These are phyloP conservation scores for Sphaeridia pumilis DNA, from an alignment of 2,888 invertebrate species.

Conservation along the genomic window DNA sequence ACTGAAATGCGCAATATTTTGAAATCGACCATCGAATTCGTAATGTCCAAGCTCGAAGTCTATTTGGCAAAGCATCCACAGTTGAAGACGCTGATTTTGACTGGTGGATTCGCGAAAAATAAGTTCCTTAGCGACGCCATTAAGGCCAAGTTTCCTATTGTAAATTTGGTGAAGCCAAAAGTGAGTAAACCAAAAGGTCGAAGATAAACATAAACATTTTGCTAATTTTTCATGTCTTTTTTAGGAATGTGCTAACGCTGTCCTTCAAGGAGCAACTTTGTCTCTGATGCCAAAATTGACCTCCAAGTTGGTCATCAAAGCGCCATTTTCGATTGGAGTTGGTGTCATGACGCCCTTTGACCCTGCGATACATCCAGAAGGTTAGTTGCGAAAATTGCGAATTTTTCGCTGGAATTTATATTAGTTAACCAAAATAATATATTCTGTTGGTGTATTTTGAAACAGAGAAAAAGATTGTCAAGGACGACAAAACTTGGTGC, in stretches of 20 bases:
- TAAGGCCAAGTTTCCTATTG: slow-evolving; percentile 16
- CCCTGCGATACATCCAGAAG: slow-evolving; percentile 29
- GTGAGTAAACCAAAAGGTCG: slow-evolving; percentile 14
- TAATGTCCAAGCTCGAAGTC: slow-evolving; percentile 24
- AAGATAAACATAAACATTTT: no score
- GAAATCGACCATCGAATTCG: slow-evolving; percentile 19
- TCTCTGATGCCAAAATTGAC: slow-evolving; percentile 24
- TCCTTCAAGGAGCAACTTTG: slow-evolving; percentile 31
- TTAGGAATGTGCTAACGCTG: slow-evolving; percentile 31
- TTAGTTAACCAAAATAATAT: background rate
- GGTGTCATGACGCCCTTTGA: slow-evolving; percentile 35
- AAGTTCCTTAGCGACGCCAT: slow-evolving; percentile 24
- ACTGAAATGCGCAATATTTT: slow-evolving; percentile 13
- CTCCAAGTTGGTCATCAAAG: slow-evolving; percentile 29
- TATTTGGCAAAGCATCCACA: slow-evolving; percentile 21
- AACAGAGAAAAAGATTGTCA: slow-evolving; percentile 30
- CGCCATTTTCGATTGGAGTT: slow-evolving; percentile 34
- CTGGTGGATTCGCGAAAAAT: slow-evolving; percentile 30
- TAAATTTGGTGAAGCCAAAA: slow-evolving; percentile 26
- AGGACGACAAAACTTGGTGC: slow-evolving; percentile 35
- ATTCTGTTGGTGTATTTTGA: background rate
- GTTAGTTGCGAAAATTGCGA: slow-evolving; percentile 10
- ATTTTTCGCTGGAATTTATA: background rate
- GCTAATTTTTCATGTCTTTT: no score
- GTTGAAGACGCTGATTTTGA: slow-evolving; percentile 29